Base-by-base conservation (phyloP, 2,888 invertebrate species). In the Phoenoteleia sp. region DNA sequence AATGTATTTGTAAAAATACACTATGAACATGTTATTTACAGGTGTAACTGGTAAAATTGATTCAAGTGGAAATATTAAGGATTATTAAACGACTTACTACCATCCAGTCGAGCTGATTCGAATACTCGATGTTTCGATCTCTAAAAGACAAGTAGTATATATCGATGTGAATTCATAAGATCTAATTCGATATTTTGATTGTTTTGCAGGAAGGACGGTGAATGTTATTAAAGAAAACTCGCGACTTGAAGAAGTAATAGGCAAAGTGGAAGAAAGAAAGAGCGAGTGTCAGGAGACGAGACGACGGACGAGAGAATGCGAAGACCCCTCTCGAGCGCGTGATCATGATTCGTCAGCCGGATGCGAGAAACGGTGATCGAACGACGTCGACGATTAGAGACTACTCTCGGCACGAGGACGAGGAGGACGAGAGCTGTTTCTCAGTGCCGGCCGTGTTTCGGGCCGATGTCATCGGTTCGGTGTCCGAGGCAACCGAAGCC, bases 271-370 rank as follows among this genome's bases (percentile, higher is more conserved):
- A 47, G 71, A 66, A n/a, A 56, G 45, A 47, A 9, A 11, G 27
- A 33, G 33, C 33, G 33, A 33, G 13, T 94, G 49, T n/a, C 1
- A 17, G 27, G 19, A 64, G 42, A 45, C 93, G 94, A 92, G 90
- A 91, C 67, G 76, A 87, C 85, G 86, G 90, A 88, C 86, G 89
- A 90, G 86, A 93, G 90, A 91, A 92, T 93, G 92, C 91, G 88
- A 91, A 91, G 90, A 87, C 89, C 89, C 88, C 89, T 84, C 80
- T 85, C 89, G 85, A 91, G 88, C 81, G 89, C 89, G 92, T 92
- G 93, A 93, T 92, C 93, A 93, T 93, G 93, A 91, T 90, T 92
- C 90, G 92, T 91, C 88, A 91, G 88, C 90, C 89, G 89, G 88
- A 92, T 91, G 92, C 88, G 86, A 88, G 87, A 89, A 90, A 89